These are phyloP conservation scores for Eupsilia transversa DNA, from an alignment of 2,888 invertebrate genomes.

Conservation along the genomic window DNA sequence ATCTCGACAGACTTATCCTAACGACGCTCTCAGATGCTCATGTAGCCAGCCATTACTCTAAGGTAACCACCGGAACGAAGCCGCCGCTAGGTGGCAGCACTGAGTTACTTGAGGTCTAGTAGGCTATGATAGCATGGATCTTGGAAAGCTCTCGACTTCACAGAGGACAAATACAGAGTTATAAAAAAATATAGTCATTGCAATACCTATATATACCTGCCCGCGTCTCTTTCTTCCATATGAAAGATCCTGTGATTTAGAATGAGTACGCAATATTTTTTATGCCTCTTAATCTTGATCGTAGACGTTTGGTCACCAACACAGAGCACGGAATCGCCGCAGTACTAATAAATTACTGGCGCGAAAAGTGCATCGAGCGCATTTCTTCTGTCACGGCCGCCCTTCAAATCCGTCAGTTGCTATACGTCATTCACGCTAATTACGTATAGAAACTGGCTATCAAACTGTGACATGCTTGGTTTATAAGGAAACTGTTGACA, in stretches of 20 bases:
- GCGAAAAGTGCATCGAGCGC: background rate
- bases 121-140: slow-evolving; percentile 26
- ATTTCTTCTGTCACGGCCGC: background rate
- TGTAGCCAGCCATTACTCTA: slow-evolving; percentile 54
- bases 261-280: background rate
- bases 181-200: background rate
- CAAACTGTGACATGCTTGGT: background rate
- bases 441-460: background rate
- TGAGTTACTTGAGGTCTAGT: slow-evolving; percentile 36
- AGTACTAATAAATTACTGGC: background rate
- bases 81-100: slow-evolving; percentile 48
- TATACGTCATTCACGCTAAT: background rate
- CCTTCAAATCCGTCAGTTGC: background rate
- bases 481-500: background rate
- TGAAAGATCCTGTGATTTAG: background rate
- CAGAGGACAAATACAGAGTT: background rate
- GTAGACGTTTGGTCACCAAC: background rate
- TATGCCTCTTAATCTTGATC: background rate
- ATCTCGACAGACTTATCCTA: slow-evolving; percentile 33
- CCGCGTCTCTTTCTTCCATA: background rate
- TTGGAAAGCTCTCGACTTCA: slow-evolving; percentile 15
- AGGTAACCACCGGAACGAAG: slow-evolving; percentile 49
- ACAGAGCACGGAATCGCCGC: background rate
- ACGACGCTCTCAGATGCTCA: slow-evolving; percentile 35
- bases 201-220: background rate